Conservation (phyloP, 2,888 invertebrate genomes). For the Galerucella calmariensis region DNA sequence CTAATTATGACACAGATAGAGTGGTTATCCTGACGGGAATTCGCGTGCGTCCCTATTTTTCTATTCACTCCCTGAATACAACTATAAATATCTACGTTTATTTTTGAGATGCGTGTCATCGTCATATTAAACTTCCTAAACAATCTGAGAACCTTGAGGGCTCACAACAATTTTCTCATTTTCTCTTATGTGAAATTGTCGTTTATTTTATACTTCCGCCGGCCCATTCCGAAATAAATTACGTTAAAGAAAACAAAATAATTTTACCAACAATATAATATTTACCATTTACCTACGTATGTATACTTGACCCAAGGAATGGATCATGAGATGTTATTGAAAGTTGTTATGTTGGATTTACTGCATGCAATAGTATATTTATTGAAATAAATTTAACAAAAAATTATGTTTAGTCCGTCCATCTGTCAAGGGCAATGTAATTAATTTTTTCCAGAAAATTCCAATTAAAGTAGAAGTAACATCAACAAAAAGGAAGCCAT, state of each 20-base stretch:
- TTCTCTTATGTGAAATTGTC: conserved; percentile 55
- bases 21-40: too few relatives aligned
- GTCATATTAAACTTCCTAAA: conserved; percentile 45
- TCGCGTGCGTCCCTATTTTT: too few relatives aligned
- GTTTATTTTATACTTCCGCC: conserved; percentile 47
- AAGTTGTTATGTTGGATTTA: conserved; percentile 16
- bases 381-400: background rate
- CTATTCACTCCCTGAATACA: too few relatives aligned
- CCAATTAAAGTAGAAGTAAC: too few relatives aligned
- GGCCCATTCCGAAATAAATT: conserved; percentile 22
- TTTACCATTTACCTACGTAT: background rate
- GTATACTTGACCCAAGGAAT: conserved; percentile 27
- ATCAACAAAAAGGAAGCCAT: too few relatives aligned
- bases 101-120: conserved; percentile 45
- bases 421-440: too few relatives aligned
- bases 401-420: too few relatives aligned
- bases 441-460: too few relatives aligned
- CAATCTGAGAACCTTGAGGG: conserved; percentile 50
- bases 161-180: conserved; percentile 51
- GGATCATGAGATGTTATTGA: conserved; percentile 34
- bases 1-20: too few relatives aligned
- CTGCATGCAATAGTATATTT: conserved; percentile 19
- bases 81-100: conserved; percentile 11
- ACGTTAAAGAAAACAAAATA: conserved; percentile 27
- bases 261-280: conserved; percentile 10